Evolutionary conservation across 1,140 invertebrate species (phyloP), one percentile per base, ranked within the genome.

Genomic region (Pantala flavescens): DNA sequence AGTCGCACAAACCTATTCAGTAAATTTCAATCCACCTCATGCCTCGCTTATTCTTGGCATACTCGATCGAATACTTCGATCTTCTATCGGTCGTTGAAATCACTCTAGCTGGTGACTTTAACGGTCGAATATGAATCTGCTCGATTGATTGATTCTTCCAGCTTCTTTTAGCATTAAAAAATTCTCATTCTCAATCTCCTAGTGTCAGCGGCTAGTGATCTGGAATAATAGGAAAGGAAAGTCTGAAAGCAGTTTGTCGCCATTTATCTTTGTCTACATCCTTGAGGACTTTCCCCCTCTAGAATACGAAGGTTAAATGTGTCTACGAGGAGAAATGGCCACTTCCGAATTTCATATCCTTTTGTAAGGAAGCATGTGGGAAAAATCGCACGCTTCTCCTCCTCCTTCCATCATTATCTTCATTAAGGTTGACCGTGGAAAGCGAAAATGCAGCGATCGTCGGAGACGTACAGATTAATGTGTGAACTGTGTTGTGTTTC

Each of bases 401-500:
- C 49, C n/a, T 63, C 16, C 49, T 12, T 63, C 49, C n/a, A 16
- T 63, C 49, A 63, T 63, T 63, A 63, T 63, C 49, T 21, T 14
- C 49, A 19, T 63, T 21, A 63, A 21, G 49, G 49, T 63, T 63
- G 49, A 63, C 49, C 49, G 49, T 63, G 49, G 49, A 63, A 63
- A 63, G 49, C 49, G 49, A 63, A 63, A 63, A 63, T 21, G 49
- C 49, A 12, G 49, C 49, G 49, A 63, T 16, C 49, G n/a, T 16
- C 28, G 2, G 16, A 1, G 49, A 63, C 49, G 12, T 63, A 19
- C 49, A 63, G 16, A 21, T 63, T 63, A 63, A 63, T 63, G n/a
- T 63, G 49, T 63, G 49, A 63, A 63, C 49, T 63, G 49, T 63
- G 49, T 21, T 63, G 49, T 19, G n/a, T 63, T 63, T 63, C 49